phyloP scores from a whole-genome alignment of 2,888 invertebrate species.

The Diaprepes abbreviatus region DNA sequence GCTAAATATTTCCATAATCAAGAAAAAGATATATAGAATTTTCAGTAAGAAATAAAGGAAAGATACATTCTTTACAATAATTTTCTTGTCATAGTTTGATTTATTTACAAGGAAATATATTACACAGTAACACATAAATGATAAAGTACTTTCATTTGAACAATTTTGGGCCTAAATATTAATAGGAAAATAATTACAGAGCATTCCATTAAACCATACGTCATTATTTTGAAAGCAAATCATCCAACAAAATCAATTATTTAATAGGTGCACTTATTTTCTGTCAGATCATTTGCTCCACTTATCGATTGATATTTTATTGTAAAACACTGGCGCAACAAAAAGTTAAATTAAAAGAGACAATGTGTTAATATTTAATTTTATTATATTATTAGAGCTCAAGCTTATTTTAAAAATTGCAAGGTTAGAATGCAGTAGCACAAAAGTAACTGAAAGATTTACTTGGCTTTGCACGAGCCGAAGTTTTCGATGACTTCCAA shows the following conservation, averaged over 20 bases:
- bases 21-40: too few relatives aligned
- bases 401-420: too few relatives aligned
- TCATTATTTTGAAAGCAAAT: constrained; percentile 41
- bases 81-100: not conserved
- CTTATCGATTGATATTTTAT: constrained; percentile 22
- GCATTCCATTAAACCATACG: constrained; percentile 22
- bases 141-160: not conserved
- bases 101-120: constrained; percentile 1
- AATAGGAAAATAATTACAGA: constrained; percentile 31
- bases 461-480: too few relatives aligned
- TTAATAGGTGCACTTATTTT: constrained; percentile 20
- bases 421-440: too few relatives aligned
- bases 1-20: too few relatives aligned
- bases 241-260: constrained; percentile 36
- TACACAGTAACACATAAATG: not conserved
- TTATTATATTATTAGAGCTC: too few relatives aligned
- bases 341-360: too few relatives aligned
- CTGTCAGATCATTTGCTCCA: constrained; percentile 12
- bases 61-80: not conserved
- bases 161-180: constrained; percentile 17
- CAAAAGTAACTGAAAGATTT: too few relatives aligned
- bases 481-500: too few relatives aligned
- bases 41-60: too few relatives aligned
- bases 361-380: too few relatives aligned
- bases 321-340: not conserved